A percentile compares a stretch with the other conserved stretches of the same genome.
These are phyloP conservation scores for Crotalus viridis DNA, from an alignment of 2,113 vertebrate genomes.

Conservation along the genomic window DNA sequence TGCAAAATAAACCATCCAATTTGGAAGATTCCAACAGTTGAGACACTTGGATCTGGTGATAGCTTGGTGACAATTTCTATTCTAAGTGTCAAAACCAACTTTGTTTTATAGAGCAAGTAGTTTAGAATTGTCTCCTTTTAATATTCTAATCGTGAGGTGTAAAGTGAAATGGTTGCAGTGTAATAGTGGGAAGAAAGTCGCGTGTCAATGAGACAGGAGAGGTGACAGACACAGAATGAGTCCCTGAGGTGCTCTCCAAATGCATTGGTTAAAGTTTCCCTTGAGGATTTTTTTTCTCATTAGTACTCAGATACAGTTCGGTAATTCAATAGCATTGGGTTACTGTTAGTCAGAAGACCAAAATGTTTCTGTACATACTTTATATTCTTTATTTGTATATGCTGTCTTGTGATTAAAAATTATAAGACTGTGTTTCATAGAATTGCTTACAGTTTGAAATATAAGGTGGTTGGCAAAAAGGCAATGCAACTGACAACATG, in stretches of 20 bases:
- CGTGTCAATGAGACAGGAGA: conserved; percentile 90
- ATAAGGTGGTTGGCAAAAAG: conserved; percentile 56
- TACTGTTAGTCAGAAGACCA: conserved; percentile 87
- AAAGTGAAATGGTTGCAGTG: conserved; percentile 93
- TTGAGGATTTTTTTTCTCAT: conserved; percentile 91
- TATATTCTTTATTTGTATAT: conserved; percentile 77
- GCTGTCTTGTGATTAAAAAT: conserved; percentile 69
- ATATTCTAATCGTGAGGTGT: conserved; percentile 96
- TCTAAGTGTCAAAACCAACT: conserved; percentile 82
- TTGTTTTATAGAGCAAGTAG: conserved; percentile 69
- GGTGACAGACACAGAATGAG: conserved; percentile 90
- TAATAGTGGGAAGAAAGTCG: conserved; percentile 88
- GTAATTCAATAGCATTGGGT: conserved; percentile 92
- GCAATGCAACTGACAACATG: conserved; percentile 26
- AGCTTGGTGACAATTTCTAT: conserved; percentile 79
- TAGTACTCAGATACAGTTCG: conserved; percentile 96
- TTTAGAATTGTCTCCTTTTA: conserved; percentile 77
- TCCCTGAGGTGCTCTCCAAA: conserved; percentile 90
- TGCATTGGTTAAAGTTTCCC: conserved; percentile 95
- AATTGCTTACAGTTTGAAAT: conserved; percentile 69
- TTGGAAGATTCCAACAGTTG: conserved; percentile 62
- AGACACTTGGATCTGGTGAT: conserved; percentile 72
- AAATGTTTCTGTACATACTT: conserved; percentile 77
- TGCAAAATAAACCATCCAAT: conserved; percentile 66
- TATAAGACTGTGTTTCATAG: conserved; percentile 54